These are phyloP conservation scores for Pedicia rivosa DNA, from an alignment of 2,888 invertebrate species.

Conservation along the genomic window DNA sequence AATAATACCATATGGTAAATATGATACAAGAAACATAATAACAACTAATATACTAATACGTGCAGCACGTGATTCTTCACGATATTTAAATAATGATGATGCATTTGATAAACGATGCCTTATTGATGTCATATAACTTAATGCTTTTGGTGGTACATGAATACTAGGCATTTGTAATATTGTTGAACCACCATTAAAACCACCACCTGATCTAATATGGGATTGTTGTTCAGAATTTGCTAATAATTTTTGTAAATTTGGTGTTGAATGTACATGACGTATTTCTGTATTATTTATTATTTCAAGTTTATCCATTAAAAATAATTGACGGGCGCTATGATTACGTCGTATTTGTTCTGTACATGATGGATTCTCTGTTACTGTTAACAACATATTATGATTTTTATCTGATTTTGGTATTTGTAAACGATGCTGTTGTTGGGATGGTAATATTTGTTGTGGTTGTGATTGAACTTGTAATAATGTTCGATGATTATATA, in stretches of 20 bases:
- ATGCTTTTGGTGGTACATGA: constrained; percentile 27
- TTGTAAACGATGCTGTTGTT: constrained; percentile 4
- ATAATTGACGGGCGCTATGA: constrained; percentile 27
- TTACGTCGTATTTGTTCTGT: constrained; percentile 29
- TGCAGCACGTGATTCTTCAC: constrained; percentile 80
- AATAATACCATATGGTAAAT: constrained; percentile 28
- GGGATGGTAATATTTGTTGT: constrained; percentile 18
- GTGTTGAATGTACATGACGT: constrained; percentile 29
- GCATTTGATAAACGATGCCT: constrained; percentile 71
- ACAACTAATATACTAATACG: constrained; percentile 51
- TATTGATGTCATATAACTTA: constrained; percentile 47
- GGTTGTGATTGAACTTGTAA: constrained; percentile 16
- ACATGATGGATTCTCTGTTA: constrained; percentile 16
- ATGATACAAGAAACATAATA: constrained; percentile 31
- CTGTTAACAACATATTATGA: constrained; percentile 25
- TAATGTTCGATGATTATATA: constrained; percentile 12
- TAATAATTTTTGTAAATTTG: constrained; percentile 24
- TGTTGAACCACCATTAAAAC: background rate
- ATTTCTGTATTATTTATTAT: constrained; percentile 13
- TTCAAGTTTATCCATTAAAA: constrained; percentile 17
- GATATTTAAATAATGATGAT: constrained; percentile 65
- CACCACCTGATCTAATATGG: constrained; percentile 11
- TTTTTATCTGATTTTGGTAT: constrained; percentile 17
- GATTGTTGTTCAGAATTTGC: constrained; percentile 7
- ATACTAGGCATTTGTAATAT: constrained; percentile 19